Evolutionary conservation across 2,888 invertebrate genomes (phyloP), one percentile per base, ranked within the genome.

Genomic region (Escarpia spicata): DNA sequence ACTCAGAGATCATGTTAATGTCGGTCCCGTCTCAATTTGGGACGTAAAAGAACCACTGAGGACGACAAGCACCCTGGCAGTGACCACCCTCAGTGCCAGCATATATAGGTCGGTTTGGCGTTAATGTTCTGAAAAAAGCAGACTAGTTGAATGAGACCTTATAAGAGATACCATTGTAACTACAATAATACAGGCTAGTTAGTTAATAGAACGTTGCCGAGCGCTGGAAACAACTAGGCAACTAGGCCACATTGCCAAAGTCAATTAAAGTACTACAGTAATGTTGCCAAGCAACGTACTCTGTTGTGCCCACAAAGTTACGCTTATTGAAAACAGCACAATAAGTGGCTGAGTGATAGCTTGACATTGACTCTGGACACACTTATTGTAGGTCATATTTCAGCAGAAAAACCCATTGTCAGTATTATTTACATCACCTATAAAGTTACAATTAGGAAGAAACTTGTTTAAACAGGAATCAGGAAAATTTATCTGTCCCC

Each of bases 391-490:
- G n/a, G 75, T n/a, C 26, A 75, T 3, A 75, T 75, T 75, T 75
- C 26, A n/a, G 15, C 0, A 75, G 26, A 75, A 75, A 75, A 75
- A 75, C 26, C 75, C n/a, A 6, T 3, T n/a, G 2, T 75, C 75
- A 75, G 26, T 75, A 75, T 26, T 26, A 6, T 26, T 75, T 4
- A 75, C n/a, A 75, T 75, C 15, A 75, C n/a, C 26, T 15, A 6
- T 75, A n/a, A 19, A 26, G 3, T 4, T 26, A 75, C 75, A 75
- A 26, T 6, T 26, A 6, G 8, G 19, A 3, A 75, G n/a, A 19
- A 75, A 75, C 75, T 75, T 75, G 75, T 75, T 75, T 26, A 75
- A n/a, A 75, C 75, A 75, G 75, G 75, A 75, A 75, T 75, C 75
- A 75, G 75, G n/a, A 75, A 26, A 26, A n/a, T 75, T 0, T n/a